A percentile compares a stretch with the other conserved stretches of the same genome.
Conservation (phyloP, 2,888 invertebrate genomes). For the Sepiola atlantica region DNA sequence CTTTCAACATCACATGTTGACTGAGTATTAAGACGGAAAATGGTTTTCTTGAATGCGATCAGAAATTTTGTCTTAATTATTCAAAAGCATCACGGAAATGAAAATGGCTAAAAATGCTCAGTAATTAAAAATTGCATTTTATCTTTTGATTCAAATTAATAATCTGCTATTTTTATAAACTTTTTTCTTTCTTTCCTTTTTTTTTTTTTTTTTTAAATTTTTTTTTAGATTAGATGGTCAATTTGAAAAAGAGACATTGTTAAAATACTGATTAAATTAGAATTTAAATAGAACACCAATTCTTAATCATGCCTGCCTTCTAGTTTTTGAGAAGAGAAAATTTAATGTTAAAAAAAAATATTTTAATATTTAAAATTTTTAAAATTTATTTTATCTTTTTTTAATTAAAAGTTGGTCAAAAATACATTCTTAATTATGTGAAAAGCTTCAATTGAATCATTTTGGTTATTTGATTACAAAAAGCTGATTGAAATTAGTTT, state of each 20-base stretch:
- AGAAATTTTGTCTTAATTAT: neutral
- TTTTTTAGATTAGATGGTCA: neutral
- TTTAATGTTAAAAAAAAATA: neutral
- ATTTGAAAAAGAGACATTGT: neutral
- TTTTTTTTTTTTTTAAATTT: no score
- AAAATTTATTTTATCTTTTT: no score
- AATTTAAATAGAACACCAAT: neutral
- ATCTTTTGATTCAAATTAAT: neutral
- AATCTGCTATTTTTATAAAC: neutral
- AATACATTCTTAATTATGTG: neutral
- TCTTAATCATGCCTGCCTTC: no score
- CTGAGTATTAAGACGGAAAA: neutral
- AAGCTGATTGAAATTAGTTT: neutral
- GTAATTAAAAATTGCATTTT: neutral
- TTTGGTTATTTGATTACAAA: neutral
- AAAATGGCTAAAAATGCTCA: neutral
- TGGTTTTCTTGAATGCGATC: neutral
- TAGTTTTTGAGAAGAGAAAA: no score
- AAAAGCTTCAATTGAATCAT: neutral
- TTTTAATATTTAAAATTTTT: neutral
- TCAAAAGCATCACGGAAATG: neutral
- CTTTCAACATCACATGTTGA: neutral
- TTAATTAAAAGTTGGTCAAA: neutral
- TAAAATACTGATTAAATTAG: neutral
- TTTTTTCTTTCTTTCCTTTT: no score